phyloP scores from a whole-genome alignment of 2,888 invertebrate species.

The Folsomia manolachei region DNA sequence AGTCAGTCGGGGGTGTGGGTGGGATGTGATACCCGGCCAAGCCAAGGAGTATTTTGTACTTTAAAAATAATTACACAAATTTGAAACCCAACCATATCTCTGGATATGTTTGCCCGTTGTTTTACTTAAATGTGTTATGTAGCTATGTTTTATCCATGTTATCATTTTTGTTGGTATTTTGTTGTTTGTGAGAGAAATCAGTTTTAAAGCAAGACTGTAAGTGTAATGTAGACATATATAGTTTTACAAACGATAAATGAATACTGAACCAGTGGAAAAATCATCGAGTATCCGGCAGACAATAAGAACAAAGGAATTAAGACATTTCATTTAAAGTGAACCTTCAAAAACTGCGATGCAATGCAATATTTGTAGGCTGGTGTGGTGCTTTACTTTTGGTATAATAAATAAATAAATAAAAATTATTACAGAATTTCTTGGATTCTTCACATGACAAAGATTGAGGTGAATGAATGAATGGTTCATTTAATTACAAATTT shows the following conservation, averaged over 20 bases:
- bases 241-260: too few relatives aligned
- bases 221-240: background rate
- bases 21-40: background rate
- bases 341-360: too few relatives aligned
- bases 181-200: background rate
- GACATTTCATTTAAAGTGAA: too few relatives aligned
- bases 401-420: background rate
- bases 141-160: background rate
- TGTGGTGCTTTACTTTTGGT: too few relatives aligned
- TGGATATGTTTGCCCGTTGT: background rate
- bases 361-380: too few relatives aligned
- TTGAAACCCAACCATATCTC: background rate
- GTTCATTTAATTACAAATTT: background rate
- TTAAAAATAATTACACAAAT: too few relatives aligned
- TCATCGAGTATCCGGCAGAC: too few relatives aligned
- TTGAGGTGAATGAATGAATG: too few relatives aligned
- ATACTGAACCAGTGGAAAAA: too few relatives aligned
- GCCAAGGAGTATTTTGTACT: background rate
- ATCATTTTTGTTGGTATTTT: background rate
- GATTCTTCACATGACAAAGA: background rate
- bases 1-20: background rate
- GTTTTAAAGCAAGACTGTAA: background rate
- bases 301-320: too few relatives aligned
- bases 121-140: background rate
- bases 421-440: background rate